phyloP scores from a whole-genome alignment of 2,888 invertebrate species.

The Troglohyphantes excavatus region DNA sequence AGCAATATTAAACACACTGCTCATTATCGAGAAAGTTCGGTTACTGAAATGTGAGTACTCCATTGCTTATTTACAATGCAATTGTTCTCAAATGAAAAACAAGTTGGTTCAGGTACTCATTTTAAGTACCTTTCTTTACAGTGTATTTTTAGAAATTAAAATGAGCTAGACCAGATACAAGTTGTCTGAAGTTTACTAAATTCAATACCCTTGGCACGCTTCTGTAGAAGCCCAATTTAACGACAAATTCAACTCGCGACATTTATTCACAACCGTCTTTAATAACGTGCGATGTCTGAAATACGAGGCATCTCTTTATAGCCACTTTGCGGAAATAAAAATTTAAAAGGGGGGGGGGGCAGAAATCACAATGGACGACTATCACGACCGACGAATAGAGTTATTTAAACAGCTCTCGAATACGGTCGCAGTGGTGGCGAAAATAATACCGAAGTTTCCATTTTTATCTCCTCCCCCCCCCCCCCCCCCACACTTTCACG shows the following conservation, averaged over 20 bases:
- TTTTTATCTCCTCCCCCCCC: constrained; percentile 46
- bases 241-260: neutral
- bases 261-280: neutral
- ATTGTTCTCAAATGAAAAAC: no score
- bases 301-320: neutral
- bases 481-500: constrained; percentile 15
- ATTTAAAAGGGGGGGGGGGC: neutral
- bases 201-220: no score
- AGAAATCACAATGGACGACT: constrained; percentile 32
- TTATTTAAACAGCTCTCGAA: constrained; percentile 68
- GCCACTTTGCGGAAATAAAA: constrained; percentile 8
- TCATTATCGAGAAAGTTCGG: no score
- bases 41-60: no score
- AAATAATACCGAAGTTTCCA: constrained; percentile 67
- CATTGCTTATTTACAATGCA: no score
- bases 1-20: no score
- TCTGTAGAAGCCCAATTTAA: no score
- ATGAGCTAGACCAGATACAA: no score
- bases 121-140: no score
- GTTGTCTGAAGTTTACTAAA: no score
- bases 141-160: no score
- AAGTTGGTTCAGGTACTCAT: no score
- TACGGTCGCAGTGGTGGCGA: constrained; percentile 19
- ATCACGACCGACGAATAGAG: constrained; percentile 35
- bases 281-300: neutral